Base-by-base conservation (phyloP, 1,140 invertebrate species). In the Anastatus disparis region DNA sequence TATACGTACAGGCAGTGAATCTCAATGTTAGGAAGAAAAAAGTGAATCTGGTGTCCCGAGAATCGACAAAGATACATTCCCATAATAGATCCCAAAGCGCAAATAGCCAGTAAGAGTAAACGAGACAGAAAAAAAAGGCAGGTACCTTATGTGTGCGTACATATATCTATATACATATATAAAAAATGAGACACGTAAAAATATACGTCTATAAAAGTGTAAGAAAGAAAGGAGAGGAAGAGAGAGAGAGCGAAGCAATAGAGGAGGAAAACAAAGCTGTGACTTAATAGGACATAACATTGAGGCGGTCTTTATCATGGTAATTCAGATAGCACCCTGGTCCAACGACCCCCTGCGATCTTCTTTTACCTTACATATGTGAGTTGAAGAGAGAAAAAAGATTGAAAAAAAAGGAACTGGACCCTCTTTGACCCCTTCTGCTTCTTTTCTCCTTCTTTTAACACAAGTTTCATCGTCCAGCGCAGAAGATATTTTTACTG, bases 251-350 rank as follows among this genome's bases (percentile, higher is more conserved):
- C 48, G 48, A 75, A 75, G 24, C 17, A 48, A 42, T 22, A 48
- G 20, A 62, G 62, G 17, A 75, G 58, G 75, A 82, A 80, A 82
- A 80, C 73, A 82, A 84, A 84, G 81, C 77, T 78, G 72, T 81
- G 80, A 81, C 77, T 79, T 84, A 83, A 81, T 83, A 78, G 77
- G 80, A 82, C 77, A 81, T 82, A 82, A 84, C 78, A 83, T 84
- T 82, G 79, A 82, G 79, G 75, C 75, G 73, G 76, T 62, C 75
- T 82, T 84, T 84, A 78, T 84, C 77, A 83, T 84, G 83, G 71
- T 83, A 84, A 84, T 83, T 77, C 70, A 76, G 72, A 76, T 81
- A 79, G 77, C 74, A 75, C 81, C 78, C 77, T 79, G 75, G 81
- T 82, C 79, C 79, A 82, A 79, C 81, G 80, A 82, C 81, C 81